Percentiles rank a stretch among this genome's conserved stretches.
Evolutionary conservation across 2,797 vertebrate genomes (phyloP).

Genomic region (Sylvilagus floridanus): DNA sequence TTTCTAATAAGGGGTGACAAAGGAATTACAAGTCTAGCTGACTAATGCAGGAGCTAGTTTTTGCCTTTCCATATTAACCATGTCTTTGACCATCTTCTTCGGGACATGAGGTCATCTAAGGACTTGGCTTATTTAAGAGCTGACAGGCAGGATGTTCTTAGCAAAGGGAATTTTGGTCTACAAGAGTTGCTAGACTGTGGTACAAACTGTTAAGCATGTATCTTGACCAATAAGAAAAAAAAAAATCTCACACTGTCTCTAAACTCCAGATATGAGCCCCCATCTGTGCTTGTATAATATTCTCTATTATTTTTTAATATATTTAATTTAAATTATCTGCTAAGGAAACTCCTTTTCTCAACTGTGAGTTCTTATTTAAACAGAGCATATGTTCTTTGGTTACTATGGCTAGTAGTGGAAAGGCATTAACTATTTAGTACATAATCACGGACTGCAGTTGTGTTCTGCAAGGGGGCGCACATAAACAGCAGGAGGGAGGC

Average conservation of each 20-base stretch:
- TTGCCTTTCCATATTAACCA: neutral
- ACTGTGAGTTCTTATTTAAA: conserved; percentile 19
- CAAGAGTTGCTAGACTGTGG: neutral
- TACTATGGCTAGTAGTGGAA: neutral
- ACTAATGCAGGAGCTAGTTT: neutral
- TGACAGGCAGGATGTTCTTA: neutral
- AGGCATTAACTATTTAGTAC: neutral
- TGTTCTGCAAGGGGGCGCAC: neutral
- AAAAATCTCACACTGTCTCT: neutral
- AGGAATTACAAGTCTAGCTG: neutral
- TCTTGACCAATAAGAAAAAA: neutral
- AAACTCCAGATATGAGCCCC: neutral
- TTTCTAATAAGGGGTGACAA: conserved; percentile 43
- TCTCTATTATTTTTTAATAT: neutral
- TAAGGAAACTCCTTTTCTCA: neutral
- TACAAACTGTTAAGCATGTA: neutral
- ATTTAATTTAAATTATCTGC: conserved; percentile 36
- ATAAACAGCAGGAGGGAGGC: neutral
- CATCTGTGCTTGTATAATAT: neutral
- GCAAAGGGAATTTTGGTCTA: neutral
- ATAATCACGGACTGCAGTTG: neutral
- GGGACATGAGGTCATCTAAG: neutral
- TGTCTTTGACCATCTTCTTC: neutral
- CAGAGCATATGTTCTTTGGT: neutral
- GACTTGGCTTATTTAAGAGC: neutral